These are phyloP conservation scores for Zapornia atra DNA, from an alignment of 2,113 vertebrate genomes.

Conservation along the genomic window DNA sequence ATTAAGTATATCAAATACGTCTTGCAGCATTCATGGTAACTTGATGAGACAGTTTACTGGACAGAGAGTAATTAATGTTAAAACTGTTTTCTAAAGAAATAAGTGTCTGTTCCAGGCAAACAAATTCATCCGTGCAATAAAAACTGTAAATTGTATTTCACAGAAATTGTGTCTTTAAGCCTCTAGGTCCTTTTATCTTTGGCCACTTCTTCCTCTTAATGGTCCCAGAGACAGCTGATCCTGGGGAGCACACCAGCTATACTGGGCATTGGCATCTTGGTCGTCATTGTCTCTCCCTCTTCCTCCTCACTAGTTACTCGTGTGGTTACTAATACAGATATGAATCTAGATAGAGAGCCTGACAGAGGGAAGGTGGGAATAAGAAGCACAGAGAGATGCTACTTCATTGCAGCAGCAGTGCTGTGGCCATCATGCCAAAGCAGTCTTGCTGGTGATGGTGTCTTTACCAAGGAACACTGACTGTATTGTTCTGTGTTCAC, in stretches of 20 bases:
- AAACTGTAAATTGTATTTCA: not conserved
- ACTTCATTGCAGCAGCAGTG: not conserved
- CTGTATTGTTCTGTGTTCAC: not conserved
- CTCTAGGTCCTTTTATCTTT: not conserved
- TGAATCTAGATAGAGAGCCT: not conserved
- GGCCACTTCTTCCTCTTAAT: not conserved
- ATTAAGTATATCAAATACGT: not conserved
- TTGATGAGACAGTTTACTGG: not conserved
- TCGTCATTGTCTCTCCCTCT: not conserved
- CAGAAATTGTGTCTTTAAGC: not conserved
- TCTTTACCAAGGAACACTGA: not conserved
- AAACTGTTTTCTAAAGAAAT: not conserved
- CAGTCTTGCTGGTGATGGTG: not conserved
- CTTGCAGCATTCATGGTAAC: not conserved
- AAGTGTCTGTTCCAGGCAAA: not conserved
- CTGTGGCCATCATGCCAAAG: not conserved
- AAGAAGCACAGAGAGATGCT: accelerated
- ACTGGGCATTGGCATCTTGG: not conserved
- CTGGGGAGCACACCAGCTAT: not conserved
- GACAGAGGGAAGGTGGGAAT: not conserved
- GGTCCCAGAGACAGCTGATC: not conserved
- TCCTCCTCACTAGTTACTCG: not conserved
- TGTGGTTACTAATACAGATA: not conserved
- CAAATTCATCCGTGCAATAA: not conserved
- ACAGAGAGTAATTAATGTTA: not conserved